These are phyloP conservation scores for Potorous gilbertii DNA, from an alignment of 2,797 vertebrate genomes.

Conservation along the genomic window DNA sequence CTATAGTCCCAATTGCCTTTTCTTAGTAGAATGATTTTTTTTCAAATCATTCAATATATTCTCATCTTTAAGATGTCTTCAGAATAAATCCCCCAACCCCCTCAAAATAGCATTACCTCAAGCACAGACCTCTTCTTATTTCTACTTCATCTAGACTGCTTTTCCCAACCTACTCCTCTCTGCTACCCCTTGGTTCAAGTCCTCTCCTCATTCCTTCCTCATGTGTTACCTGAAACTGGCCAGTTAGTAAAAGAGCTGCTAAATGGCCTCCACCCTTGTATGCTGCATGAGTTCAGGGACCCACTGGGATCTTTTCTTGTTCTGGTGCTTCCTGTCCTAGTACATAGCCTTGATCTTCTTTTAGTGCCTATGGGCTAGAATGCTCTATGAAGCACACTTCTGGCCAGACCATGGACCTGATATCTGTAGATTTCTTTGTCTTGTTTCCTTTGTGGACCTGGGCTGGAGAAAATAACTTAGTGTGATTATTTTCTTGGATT, in stretches of 20 bases:
- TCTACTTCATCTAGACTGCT: neutral
- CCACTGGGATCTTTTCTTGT: neutral
- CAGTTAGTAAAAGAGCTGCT: neutral
- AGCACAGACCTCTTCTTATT: neutral
- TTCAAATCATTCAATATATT: neutral
- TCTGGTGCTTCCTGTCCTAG: neutral
- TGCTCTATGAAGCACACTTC: neutral
- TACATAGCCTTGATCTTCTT: neutral
- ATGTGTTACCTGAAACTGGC: neutral
- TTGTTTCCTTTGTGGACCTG: neutral
- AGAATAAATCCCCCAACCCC: neutral
- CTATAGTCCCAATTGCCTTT: neutral
- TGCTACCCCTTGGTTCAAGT: neutral
- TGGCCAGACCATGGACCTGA: neutral
- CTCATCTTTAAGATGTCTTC: neutral
- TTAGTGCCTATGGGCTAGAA: neutral
- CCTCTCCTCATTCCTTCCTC: no score
- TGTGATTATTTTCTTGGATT: neutral
- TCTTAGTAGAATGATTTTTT: neutral
- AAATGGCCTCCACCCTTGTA: neutral
- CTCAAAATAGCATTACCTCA: neutral
- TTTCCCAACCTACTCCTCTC: neutral
- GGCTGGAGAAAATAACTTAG: neutral
- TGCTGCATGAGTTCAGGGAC: neutral
- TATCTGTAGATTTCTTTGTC: neutral